Evolutionary conservation across 1,140 invertebrate species (phyloP), one percentile per base, ranked within the genome.

Genomic region (Bombus impatiens): DNA sequence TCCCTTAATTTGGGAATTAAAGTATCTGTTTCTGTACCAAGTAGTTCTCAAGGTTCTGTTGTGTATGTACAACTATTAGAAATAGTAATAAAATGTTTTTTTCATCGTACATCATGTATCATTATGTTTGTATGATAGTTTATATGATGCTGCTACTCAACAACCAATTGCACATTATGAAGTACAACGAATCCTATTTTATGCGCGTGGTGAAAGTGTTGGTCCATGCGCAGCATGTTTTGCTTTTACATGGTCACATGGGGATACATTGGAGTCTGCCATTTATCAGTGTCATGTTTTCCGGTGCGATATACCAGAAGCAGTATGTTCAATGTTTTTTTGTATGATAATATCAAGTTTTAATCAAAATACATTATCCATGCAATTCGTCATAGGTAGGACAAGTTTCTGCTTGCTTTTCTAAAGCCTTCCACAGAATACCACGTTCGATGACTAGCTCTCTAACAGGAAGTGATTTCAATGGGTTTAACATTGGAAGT

Each of bases 211-310:
- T 9, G 96, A 97, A n/a, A 96, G 96, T n/a, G 97, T 97, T 80
- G 97, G 97, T 35, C 95, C 96, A 5, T 98, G 99, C 91, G 97
- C 97, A 8, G 96, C 98, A 22, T 99, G 99, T 95, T 99, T 99
- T 96, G 99, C 99, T 59, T 99, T 99, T 94, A 99, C 99, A 1
- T 99, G 98, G 97, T 98, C 98, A 47, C 98, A 99, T 93, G 97
- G 97, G 9, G 98, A 99, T 91, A 98, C 97, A 32, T 96, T 97
- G 90, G 98, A 99, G 93, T 97, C 97, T 15, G 97, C 98, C 62
- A 97, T 99, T 74, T 99, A 99, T 95, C 98, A 99, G 94, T 99
- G 99, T 95, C 98, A 99, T 96, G 98, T 99, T 44, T 99, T 99
- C 95, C 96, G 98, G 86, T 99, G 99, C 95, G 98, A 99, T 94